phyloP scores from a whole-genome alignment of 2,113 vertebrate species.

The Callithrix jacchus region DNA sequence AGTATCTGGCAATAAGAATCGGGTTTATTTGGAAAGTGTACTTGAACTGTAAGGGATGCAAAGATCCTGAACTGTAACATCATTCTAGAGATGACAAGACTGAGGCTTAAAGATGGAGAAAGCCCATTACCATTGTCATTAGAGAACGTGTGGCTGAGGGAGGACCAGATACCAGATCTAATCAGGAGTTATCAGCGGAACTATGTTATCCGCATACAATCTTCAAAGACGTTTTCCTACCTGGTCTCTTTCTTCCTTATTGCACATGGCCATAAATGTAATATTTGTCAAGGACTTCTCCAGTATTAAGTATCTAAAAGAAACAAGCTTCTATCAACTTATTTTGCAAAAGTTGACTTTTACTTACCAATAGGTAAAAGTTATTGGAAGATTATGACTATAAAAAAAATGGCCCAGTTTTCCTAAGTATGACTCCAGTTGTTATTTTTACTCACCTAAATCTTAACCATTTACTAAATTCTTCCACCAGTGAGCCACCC shows the following conservation, averaged over 20 bases:
- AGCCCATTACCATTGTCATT: neutral
- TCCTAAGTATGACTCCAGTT: neutral
- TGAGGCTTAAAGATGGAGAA: neutral
- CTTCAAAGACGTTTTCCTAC: neutral
- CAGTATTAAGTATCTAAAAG: neutral
- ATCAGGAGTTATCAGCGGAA: neutral
- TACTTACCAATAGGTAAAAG: neutral
- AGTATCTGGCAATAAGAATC: conserved; percentile 67
- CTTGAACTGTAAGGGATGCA: neutral
- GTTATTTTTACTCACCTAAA: neutral
- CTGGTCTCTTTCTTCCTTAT: neutral
- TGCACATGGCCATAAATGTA: neutral
- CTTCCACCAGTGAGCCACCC: neutral
- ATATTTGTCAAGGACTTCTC: neutral
- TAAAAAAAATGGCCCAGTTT: neutral
- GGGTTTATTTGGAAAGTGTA: neutral
- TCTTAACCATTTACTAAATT: neutral
- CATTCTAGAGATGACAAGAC: neutral
- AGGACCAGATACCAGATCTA: neutral
- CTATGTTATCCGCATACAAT: neutral
- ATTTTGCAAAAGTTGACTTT: neutral
- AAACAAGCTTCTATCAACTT: neutral
- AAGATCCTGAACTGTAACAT: neutral
- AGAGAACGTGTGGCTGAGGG: neutral
- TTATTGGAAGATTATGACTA: neutral